Conservation (phyloP, 2,113 vertebrate species). For the Probosciger aterrimus region DNA sequence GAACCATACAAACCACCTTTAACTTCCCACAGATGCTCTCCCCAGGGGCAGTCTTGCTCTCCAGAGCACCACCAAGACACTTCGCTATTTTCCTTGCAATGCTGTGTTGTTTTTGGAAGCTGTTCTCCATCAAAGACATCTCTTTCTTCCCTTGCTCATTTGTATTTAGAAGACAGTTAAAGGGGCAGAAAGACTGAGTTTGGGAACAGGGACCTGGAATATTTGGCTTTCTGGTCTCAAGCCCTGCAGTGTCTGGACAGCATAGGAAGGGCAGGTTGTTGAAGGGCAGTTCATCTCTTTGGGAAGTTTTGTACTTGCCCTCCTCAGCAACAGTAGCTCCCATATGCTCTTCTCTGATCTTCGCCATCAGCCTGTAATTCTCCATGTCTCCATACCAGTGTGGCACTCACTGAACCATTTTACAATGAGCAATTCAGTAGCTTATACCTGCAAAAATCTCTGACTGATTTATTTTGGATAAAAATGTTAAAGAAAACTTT, state of each 20-base stretch:
- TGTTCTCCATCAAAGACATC: accelerated
- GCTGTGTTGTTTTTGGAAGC: neutral
- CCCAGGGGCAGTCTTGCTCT: neutral
- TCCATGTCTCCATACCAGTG: neutral
- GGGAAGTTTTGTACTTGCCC: neutral
- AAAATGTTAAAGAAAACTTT: neutral
- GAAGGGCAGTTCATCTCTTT: neutral
- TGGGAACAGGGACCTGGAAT: neutral
- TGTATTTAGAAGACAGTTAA: neutral
- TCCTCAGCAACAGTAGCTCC: neutral
- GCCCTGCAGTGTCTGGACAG: neutral
- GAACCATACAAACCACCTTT: neutral
- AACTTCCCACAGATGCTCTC: accelerated
- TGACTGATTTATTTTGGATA: neutral
- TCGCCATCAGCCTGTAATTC: neutral
- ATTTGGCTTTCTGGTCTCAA: neutral
- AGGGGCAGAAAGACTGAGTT: neutral
- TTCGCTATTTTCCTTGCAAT: neutral
- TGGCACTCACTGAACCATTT: neutral
- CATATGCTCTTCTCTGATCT: neutral
- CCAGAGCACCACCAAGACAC: neutral
- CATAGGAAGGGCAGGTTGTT: neutral
- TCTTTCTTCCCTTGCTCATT: neutral
- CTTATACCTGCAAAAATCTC: neutral
- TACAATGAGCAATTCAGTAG: neutral